These are phyloP conservation scores for Dicyrtoma fusca DNA, from an alignment of 2,888 invertebrate genomes.

Conservation along the genomic window DNA sequence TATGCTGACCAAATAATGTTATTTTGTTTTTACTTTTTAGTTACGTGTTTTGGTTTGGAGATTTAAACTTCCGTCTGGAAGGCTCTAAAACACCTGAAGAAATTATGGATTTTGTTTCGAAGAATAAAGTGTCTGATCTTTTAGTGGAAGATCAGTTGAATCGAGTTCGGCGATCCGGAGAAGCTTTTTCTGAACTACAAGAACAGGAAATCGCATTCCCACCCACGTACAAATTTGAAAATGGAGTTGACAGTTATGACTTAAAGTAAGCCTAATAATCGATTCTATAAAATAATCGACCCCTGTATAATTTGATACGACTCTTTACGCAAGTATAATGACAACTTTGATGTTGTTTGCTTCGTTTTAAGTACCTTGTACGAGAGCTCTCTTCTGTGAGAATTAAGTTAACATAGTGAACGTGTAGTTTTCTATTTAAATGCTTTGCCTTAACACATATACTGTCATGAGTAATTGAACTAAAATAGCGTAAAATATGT, in stretches of 20 bases:
- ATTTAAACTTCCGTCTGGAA: slow-evolving; percentile 81
- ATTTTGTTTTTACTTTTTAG: too few relatives aligned
- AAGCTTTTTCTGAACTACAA: slow-evolving; percentile 80
- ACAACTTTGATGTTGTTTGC: too few relatives aligned
- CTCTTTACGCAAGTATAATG: too few relatives aligned
- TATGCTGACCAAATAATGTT: too few relatives aligned
- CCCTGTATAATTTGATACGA: slow-evolving; percentile 7
- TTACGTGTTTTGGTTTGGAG: slow-evolving; percentile 90
- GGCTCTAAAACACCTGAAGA: slow-evolving; percentile 69
- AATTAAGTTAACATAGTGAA: too few relatives aligned
- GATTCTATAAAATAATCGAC: not conserved
- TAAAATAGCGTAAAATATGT: too few relatives aligned
- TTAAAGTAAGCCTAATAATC: slow-evolving; percentile 66
- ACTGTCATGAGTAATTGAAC: too few relatives aligned
- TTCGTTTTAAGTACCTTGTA: not conserved
- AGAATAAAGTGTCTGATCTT: slow-evolving; percentile 69
- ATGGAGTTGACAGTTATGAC: slow-evolving; percentile 76
- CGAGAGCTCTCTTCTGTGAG: too few relatives aligned
- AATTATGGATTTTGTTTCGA: slow-evolving; percentile 69
- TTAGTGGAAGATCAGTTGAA: slow-evolving; percentile 77
- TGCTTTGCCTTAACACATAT: too few relatives aligned
- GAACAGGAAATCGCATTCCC: slow-evolving; percentile 77
- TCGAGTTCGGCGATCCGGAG: slow-evolving; percentile 71
- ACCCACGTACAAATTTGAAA: slow-evolving; percentile 84
- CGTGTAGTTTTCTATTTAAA: too few relatives aligned